Base-by-base conservation (phyloP, 2,888 invertebrate genomes). In the Anthophora plumipes region DNA sequence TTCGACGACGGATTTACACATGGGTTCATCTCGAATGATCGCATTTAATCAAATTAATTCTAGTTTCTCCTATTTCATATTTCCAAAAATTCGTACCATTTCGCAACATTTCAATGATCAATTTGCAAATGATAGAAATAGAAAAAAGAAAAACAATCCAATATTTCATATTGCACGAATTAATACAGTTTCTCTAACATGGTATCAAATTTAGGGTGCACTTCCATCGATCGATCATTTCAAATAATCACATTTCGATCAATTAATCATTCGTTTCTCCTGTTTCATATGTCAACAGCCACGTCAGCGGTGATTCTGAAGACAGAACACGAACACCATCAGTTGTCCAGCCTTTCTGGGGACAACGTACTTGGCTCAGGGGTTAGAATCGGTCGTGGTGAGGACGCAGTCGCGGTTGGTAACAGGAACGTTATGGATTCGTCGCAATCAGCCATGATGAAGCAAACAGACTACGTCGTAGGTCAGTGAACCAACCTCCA, bases 391-490 rank as follows among this genome's bases (percentile, higher is more conserved):
- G 92, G 91, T 55, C 89, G 91, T 46, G 88, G 85, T 83, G 90
- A 91, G 82, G 88, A 90, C 91, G 92, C 91, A 91, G 90, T 88
- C 91, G 92, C 91, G 79, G 84, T 79, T 66, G 87, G 84, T 70
- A 88, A 85, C 84, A 81, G 82, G 77, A 77, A 80, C 77, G 88
- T 84, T 86, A 91, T 91, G 91, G 91, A 91, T 89, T 88, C 91
- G 82, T 77, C 90, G 85, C 90, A 91, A 82, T 89, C 92, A 88
- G 86, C 91, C 87, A 91, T 91, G 91, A 90, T 91, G 84, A 91
- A 92, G 89, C 89, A 93, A 84, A 88, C 91, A 39, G 91, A 92
- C 90, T 92, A 91, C 89, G 91, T 93, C 90, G 91, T 93, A 89
- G 93, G 93, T 93, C 88, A 90, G 93, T 92, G 82, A 79, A 81